These are phyloP conservation scores for Heliocidaris erythrogramma DNA, from an alignment of 35 echinoderm and acorn worm genomes.

Conservation along the genomic window DNA sequence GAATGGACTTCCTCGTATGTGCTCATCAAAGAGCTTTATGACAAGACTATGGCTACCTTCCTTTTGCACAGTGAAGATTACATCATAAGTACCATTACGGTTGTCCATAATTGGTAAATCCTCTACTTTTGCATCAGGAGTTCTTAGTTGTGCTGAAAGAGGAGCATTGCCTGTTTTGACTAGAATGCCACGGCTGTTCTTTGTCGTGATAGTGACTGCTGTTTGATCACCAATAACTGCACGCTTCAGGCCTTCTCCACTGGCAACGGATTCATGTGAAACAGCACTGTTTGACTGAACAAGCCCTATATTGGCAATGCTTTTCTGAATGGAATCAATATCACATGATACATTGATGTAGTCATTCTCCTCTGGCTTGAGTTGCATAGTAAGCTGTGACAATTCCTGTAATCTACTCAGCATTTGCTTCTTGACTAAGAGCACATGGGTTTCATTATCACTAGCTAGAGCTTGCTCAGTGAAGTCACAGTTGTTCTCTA, in stretches of 20 bases:
- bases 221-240: constrained; percentile 78
- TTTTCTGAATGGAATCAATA: constrained; percentile 72
- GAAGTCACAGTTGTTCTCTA: constrained; percentile 88
- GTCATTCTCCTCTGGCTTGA: constrained; percentile 93
- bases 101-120: constrained; percentile 74
- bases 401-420: constrained; percentile 78
- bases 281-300: constrained; percentile 92
- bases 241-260: constrained; percentile 90
- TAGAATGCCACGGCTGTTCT: constrained; percentile 76
- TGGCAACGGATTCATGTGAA: constrained; percentile 86
- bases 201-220: constrained; percentile 79
- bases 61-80: constrained; percentile 71
- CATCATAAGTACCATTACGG: constrained; percentile 94
- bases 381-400: constrained; percentile 64
- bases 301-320: constrained; percentile 76
- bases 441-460: constrained; percentile 81
- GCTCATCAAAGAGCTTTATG: constrained; percentile 86
- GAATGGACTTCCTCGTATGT: constrained; percentile 96
- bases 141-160: constrained; percentile 71
- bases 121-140: constrained; percentile 66
- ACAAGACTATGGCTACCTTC: constrained; percentile 84
- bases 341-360: constrained; percentile 78
- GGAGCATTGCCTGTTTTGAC: constrained; percentile 79
- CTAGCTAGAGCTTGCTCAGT: constrained; percentile 85
- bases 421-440: constrained; percentile 96